phyloP scores from a whole-genome alignment of 2,888 invertebrate species.

The Drosophila mayaguana region DNA sequence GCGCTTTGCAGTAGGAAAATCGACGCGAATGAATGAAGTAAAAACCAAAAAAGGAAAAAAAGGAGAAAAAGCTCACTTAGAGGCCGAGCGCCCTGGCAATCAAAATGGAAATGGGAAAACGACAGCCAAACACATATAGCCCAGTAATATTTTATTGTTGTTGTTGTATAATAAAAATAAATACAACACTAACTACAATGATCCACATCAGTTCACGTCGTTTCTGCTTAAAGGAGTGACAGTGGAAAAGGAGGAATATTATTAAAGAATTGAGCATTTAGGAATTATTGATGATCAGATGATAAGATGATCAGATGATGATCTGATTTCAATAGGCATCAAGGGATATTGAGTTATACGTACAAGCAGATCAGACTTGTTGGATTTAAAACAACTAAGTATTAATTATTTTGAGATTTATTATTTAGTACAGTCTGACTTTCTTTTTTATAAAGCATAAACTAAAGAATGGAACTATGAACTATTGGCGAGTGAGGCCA shows the following conservation, averaged over 20 bases:
- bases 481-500: too few relatives aligned
- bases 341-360: too few relatives aligned
- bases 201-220: constrained; percentile 18
- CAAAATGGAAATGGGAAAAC: constrained; percentile 71
- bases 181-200: constrained; percentile 23
- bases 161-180: constrained; percentile 24
- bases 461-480: too few relatives aligned
- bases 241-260: constrained; percentile 13
- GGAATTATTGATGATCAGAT: too few relatives aligned
- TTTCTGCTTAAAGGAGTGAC: constrained; percentile 22
- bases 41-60: constrained; percentile 14
- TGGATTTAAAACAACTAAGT: too few relatives aligned
- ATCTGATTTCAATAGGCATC: too few relatives aligned
- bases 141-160: constrained; percentile 18
- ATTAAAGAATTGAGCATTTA: too few relatives aligned
- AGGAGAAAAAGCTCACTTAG: constrained; percentile 44
- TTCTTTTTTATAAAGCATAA: too few relatives aligned
- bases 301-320: too few relatives aligned
- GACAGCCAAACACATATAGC: constrained; percentile 20
- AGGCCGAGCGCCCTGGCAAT: constrained; percentile 53
- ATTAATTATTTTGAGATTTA: too few relatives aligned
- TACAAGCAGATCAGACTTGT: too few relatives aligned
- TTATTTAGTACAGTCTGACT: too few relatives aligned
- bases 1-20: constrained; percentile 37
- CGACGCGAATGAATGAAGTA: constrained; percentile 10